Evolutionary conservation across 2,797 vertebrate species (phyloP).

Genomic region (Pangasius djambal): DNA sequence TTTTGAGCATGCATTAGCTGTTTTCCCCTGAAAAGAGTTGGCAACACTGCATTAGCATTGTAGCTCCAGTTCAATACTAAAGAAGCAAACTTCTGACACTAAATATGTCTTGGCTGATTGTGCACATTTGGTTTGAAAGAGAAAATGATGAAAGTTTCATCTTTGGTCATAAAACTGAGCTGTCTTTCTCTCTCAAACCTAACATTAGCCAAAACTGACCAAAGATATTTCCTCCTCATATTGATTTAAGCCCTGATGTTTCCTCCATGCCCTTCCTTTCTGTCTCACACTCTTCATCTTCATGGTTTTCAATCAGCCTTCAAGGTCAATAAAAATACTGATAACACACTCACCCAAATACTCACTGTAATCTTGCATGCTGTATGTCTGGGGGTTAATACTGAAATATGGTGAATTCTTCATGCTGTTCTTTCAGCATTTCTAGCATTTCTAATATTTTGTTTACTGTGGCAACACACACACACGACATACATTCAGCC

Average conservation of each 20-base stretch:
- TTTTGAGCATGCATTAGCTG: too few relatives aligned
- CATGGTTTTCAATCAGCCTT: slow-evolving; percentile 30
- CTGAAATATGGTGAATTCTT: neutral
- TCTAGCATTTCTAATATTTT: neutral
- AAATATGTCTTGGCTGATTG: neutral
- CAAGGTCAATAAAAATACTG: slow-evolving; percentile 3
- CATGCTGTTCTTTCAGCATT: neutral
- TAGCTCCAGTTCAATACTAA: too few relatives aligned
- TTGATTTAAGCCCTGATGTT: neutral
- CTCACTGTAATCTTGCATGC: slow-evolving; percentile 37
- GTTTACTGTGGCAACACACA: neutral
- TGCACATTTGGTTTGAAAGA: neutral
- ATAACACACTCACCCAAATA: slow-evolving; percentile 33
- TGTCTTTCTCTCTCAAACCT: neutral
- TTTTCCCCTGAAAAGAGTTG: too few relatives aligned
- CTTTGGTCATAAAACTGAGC: neutral
- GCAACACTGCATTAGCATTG: too few relatives aligned
- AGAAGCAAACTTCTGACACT: neutral
- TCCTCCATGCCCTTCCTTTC: neutral
- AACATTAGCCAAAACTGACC: neutral
- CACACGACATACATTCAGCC: neutral
- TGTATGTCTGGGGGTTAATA: neutral
- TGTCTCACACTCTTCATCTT: neutral
- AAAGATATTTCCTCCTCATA: neutral
- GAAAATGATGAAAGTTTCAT: neutral